Evolutionary conservation across 1,140 invertebrate species (phyloP), one percentile per base, ranked within the genome.

Genomic region (Helicorthomorpha holstii): DNA sequence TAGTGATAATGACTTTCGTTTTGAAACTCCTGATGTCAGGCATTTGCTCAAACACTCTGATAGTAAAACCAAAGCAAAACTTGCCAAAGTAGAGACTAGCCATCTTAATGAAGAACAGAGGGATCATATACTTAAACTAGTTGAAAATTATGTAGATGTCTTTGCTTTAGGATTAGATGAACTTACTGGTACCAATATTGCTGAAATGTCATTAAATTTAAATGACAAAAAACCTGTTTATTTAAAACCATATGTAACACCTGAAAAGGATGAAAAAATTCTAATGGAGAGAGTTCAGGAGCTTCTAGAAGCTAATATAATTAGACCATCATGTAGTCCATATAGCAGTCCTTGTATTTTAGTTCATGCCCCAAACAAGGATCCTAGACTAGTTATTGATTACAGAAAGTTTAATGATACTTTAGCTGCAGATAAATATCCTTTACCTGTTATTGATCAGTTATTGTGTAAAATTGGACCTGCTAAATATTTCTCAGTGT

Each of bases 401-500:
- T 54, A 51, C n/a, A 12, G 14, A 49, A 14, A 34, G 34, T 45
- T 26, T 60, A 2, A 61, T 52, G 45, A 45, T 34, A 34, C 51
- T 58, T 10, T 48, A n/a, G 38, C 3, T 38, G 14, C 14, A 34
- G 61, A 56, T 55, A 3, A 50, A 56, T 38, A 44, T 56, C 27
- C 55, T 14, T 23, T 21, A 22, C 43, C 27, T 27, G 14, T 16
- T 14, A 26, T 49, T 26, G 49, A 53, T 23, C n/a, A 51, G 19
- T 12, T 25, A 10, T 22, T 46, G 19, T 4, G 19, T 7, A 21
- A 46, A 7, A 21, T 46, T 7, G 44, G 44, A 7, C 12, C 19
- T 7, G 25, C 19, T 7, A 25, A 4, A 4, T 7, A 7, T 34
- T 34, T 34, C 29, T 22, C 44, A 7, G 4, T 46, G 12, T 25